A percentile compares a stretch with the other conserved stretches of the same genome.
phyloP scores from a whole-genome alignment of 2,888 invertebrate species.

The Polyploca ridens region DNA sequence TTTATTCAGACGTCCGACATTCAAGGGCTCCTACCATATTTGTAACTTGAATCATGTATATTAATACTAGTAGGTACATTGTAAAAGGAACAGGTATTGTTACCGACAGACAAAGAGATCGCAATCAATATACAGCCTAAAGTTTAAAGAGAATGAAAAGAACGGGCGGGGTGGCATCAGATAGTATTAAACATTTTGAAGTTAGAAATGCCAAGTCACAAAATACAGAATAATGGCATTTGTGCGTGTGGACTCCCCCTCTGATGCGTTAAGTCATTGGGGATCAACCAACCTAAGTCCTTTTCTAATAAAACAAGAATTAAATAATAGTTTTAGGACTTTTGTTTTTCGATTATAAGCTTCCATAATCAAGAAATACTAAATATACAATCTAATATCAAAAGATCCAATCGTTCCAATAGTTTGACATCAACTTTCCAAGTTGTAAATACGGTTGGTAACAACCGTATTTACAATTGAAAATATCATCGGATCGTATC shows the following conservation, averaged over 20 bases:
- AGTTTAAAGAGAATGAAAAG: background rate
- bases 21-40: background rate
- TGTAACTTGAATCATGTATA: constrained; percentile 19
- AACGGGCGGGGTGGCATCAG: background rate
- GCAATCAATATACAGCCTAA: constrained; percentile 23
- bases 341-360: no score
- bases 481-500: background rate
- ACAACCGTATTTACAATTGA: background rate
- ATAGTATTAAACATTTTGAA: background rate
- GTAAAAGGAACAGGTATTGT: constrained; percentile 36
- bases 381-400: no score
- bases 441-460: no score
- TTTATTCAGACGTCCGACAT: background rate
- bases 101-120: constrained; percentile 33
- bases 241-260: constrained; percentile 8
- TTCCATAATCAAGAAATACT: no score
- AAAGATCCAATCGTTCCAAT: no score
- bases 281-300: background rate
- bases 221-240: constrained; percentile 9
- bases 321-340: no score
- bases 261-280: constrained; percentile 6
- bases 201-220: background rate
- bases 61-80: constrained; percentile 22
- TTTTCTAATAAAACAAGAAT: background rate
- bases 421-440: no score